A percentile compares a stretch with the other conserved stretches of the same genome.
Evolutionary conservation across 2,797 vertebrate species (phyloP).

Genomic region (Channa striata): DNA sequence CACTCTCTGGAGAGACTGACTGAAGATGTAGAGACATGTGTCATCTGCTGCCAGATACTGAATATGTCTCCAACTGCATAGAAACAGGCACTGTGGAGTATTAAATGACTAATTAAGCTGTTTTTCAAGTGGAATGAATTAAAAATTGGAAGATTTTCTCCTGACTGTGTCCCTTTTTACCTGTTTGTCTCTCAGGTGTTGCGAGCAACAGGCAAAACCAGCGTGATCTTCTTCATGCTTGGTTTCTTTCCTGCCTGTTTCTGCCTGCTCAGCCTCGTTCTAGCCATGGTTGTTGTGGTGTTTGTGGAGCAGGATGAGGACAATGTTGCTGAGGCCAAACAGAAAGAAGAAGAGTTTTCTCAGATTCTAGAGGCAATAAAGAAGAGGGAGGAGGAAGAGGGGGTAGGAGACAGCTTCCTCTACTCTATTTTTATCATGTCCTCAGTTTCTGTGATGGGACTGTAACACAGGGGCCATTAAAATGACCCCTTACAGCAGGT

Average conservation of each 20-base stretch:
- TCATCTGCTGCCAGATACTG: too few species aligned
- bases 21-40: too few species aligned
- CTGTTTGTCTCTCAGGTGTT: constrained; percentile 81
- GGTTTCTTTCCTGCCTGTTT: constrained; percentile 92
- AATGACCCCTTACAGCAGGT: neutral
- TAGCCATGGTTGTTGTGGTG: constrained; percentile 90
- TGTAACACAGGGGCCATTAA: too few species aligned
- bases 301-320: constrained; percentile 87
- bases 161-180: neutral
- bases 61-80: too few species aligned
- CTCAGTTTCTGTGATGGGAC: too few species aligned
- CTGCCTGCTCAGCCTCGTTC: constrained; percentile 90
- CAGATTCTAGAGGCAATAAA: constrained; percentile 88
- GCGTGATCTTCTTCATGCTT: constrained; percentile 89
- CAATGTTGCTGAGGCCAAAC: constrained; percentile 82
- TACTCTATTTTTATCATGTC: too few species aligned
- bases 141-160: too few species aligned
- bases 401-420: constrained; percentile 15
- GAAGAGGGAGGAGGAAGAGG: constrained; percentile 83
- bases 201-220: constrained; percentile 85
- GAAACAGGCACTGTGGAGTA: too few species aligned
- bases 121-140: too few species aligned
- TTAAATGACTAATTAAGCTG: too few species aligned
- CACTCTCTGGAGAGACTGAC: too few species aligned
- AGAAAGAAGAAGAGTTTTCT: constrained; percentile 89